A percentile compares a stretch with the other conserved stretches of the same genome.
These are phyloP conservation scores for Pycnomerus fuliginosus DNA, from an alignment of 2,888 invertebrate genomes.

Conservation along the genomic window DNA sequence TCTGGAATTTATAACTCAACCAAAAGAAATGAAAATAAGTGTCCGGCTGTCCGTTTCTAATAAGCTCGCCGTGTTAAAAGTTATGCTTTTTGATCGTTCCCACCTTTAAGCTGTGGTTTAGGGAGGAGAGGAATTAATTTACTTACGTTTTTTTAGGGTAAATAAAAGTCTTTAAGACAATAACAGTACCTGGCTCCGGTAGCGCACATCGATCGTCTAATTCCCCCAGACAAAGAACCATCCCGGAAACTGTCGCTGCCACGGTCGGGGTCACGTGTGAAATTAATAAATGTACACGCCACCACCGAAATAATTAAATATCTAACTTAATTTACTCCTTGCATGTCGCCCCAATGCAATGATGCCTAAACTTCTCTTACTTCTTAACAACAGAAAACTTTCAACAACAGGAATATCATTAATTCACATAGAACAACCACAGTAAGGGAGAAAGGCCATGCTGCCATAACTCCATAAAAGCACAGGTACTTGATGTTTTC, in stretches of 20 bases:
- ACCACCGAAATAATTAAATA: slow-evolving; percentile 49
- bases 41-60: no score
- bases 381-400: neutral
- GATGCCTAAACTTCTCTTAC: neutral
- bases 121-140: no score
- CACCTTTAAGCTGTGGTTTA: no score
- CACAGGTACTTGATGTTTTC: no score
- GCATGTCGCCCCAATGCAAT: slow-evolving; percentile 31
- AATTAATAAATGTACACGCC: slow-evolving; percentile 51
- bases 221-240: slow-evolving; percentile 39
- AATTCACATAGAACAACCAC: no score
- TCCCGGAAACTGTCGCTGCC: slow-evolving; percentile 41
- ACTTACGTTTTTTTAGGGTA: neutral
- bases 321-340: slow-evolving; percentile 48
- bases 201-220: slow-evolving; percentile 28
- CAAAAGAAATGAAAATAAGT: no score
- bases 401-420: no score
- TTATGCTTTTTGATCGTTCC: no score
- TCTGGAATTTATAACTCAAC: no score
- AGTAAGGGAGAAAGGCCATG: no score
- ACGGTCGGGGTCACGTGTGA: slow-evolving; percentile 48
- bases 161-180: slow-evolving; percentile 32
- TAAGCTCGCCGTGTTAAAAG: no score
- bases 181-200: slow-evolving; percentile 42
- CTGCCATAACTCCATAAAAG: no score